Conservation (phyloP, 2,113 vertebrate genomes). For the Pleuronectes platessa region DNA sequence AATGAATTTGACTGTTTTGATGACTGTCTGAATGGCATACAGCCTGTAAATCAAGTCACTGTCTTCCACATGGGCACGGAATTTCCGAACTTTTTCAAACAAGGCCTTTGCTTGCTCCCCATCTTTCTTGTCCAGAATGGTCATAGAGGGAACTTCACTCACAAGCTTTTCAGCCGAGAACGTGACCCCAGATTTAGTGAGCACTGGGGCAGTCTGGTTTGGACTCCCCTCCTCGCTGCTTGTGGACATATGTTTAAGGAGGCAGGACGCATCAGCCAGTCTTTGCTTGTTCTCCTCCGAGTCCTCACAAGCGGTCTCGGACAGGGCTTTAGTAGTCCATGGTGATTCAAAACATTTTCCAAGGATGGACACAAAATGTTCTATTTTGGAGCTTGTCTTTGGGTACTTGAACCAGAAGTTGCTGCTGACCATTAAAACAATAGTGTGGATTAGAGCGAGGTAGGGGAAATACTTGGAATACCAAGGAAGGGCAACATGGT, state of each 20-base stretch:
- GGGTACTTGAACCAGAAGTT: constrained; percentile 99
- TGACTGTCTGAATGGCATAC: constrained; percentile 94
- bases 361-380: constrained; percentile 97
- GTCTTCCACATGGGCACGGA: constrained; percentile 95
- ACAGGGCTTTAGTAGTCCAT: constrained; percentile 97
- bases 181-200: constrained; percentile 91
- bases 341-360: constrained; percentile 98
- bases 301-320: constrained; percentile 97
- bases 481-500: constrained; percentile 97
- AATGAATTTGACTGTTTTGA: constrained; percentile 98
- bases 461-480: constrained; percentile 99
- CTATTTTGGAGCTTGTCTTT: constrained; percentile 98
- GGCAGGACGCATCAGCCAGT: constrained; percentile 88
- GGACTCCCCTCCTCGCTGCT: constrained; percentile 97
- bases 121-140: constrained; percentile 97
- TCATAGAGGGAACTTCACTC: constrained; percentile 94
- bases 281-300: constrained; percentile 98
- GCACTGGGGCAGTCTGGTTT: constrained; percentile 91
- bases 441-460: constrained; percentile 97
- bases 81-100: constrained; percentile 98
- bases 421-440: constrained; percentile 98
- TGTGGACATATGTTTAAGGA: constrained; percentile 94
- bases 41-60: constrained; percentile 97
- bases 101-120: constrained; percentile 98
- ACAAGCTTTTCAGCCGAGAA: constrained; percentile 95